Evolutionary conservation across 2,797 vertebrate species (phyloP).

Genomic region (Luscinia luscinia): DNA sequence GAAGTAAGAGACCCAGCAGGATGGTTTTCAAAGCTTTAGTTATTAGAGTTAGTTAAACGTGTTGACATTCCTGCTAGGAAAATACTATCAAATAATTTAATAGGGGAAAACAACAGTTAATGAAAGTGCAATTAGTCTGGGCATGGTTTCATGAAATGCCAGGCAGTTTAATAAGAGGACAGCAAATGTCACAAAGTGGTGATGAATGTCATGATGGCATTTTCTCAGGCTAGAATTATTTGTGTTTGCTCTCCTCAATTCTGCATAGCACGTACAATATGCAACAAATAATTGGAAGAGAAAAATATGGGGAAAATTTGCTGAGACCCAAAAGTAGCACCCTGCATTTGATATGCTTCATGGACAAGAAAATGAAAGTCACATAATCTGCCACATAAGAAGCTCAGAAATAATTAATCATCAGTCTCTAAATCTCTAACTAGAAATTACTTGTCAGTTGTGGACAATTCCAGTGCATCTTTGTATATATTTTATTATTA

Average conservation of each 20-base stretch:
- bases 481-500: not conserved
- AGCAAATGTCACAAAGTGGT: conserved; percentile 38
- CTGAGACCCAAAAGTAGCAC: not conserved
- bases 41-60: not conserved
- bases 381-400: not conserved
- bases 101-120: not conserved
- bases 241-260: not conserved
- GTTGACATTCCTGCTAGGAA: not conserved
- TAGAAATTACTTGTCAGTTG: conserved; percentile 2
- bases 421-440: not conserved
- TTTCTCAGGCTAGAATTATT: conserved; percentile 13
- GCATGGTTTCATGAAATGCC: conserved; percentile 31
- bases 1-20: not conserved
- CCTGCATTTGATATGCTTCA: not conserved
- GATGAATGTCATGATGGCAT: conserved; percentile 22
- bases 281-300: not conserved
- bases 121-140: conserved; percentile 21
- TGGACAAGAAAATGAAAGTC: conserved; percentile 31
- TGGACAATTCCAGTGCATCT: not conserved
- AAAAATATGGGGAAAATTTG: not conserved
- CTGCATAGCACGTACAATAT: not conserved
- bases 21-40: not conserved
- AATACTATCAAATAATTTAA: not conserved
- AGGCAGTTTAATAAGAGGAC: conserved; percentile 20
- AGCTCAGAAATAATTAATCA: conserved; percentile 45